Evolutionary conservation across 2,113 vertebrate genomes (phyloP).

Genomic region (Condylura cristata): DNA sequence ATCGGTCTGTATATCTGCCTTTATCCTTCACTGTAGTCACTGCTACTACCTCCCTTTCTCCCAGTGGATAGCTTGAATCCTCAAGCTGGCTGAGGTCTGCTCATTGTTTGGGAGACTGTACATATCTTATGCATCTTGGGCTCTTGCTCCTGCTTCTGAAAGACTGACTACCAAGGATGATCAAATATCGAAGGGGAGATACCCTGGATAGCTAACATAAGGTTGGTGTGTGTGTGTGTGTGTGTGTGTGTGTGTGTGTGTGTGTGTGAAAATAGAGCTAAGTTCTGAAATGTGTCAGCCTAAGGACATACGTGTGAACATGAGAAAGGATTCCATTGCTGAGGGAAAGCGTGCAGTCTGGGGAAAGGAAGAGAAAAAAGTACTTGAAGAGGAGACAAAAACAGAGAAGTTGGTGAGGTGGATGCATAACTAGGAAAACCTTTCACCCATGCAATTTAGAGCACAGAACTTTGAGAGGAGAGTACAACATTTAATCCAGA

Average conservation of each 20-base stretch:
- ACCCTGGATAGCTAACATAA: background rate
- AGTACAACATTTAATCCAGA: background rate
- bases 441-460: background rate
- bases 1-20: background rate
- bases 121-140: background rate
- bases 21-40: accelerated
- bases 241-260: too few species aligned
- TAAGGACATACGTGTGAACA: background rate
- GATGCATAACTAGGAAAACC: background rate
- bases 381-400: background rate
- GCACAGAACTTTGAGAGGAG: background rate
- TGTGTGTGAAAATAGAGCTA: background rate
- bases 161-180: background rate
- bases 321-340: background rate
- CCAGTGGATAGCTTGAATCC: background rate
- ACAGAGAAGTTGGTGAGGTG: background rate
- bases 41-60: background rate
- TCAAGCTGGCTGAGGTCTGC: background rate
- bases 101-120: background rate
- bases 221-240: too few species aligned
- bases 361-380: background rate
- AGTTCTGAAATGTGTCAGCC: background rate
- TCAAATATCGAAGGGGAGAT: background rate
- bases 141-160: background rate
- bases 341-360: background rate